phyloP scores from a whole-genome alignment of 2,113 vertebrate genomes.

The Amphilophus citrinellus region DNA sequence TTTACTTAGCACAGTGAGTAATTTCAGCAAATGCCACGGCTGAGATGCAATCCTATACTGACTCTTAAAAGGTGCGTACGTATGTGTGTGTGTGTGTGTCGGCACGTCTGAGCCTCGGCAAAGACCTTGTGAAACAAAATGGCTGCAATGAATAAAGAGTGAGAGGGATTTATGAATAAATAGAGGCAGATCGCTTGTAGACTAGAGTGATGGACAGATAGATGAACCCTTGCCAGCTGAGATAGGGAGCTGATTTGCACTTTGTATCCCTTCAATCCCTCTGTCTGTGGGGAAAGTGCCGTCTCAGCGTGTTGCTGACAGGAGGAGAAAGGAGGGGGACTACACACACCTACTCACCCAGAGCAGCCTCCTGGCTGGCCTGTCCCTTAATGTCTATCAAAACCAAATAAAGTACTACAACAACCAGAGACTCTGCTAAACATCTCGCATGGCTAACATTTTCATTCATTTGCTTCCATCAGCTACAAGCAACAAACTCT shows the following conservation, averaged over 20 bases:
- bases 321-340: constrained; percentile 22
- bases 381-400: constrained; percentile 61
- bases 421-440: constrained; percentile 24
- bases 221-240: constrained; percentile 72
- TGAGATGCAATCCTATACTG: constrained; percentile 53
- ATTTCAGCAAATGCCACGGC: constrained; percentile 52
- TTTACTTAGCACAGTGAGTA: constrained; percentile 56
- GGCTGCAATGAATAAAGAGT: constrained; percentile 72
- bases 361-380: constrained; percentile 42
- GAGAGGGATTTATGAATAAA: constrained; percentile 75
- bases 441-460: background rate
- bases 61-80: constrained; percentile 33
- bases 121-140: constrained; percentile 70
- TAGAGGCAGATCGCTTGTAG: constrained; percentile 61
- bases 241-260: constrained; percentile 77
- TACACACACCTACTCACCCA: constrained; percentile 53
- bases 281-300: constrained; percentile 68
- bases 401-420: constrained; percentile 26
- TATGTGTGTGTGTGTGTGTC: constrained; percentile 19
- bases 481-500: background rate
- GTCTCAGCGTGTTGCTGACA: constrained; percentile 72
- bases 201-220: constrained; percentile 71
- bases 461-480: background rate
- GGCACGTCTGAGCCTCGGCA: constrained; percentile 39
- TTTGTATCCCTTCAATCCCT: constrained; percentile 74